Evolutionary conservation across 2,888 invertebrate genomes (phyloP).

Genomic region (Griposia aprilina): DNA sequence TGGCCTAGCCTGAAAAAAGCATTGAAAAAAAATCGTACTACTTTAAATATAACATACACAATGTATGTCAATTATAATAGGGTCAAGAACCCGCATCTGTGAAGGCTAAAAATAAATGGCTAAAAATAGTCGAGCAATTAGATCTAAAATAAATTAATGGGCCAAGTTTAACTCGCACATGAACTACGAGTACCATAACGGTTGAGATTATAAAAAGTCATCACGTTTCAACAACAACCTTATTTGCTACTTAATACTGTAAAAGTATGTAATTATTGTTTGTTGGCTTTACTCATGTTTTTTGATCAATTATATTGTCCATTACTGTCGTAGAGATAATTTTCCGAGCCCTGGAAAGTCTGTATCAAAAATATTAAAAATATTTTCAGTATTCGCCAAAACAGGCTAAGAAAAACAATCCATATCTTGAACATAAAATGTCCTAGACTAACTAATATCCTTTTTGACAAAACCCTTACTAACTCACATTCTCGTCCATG

Average conservation of each 20-base stretch:
- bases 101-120: constrained; percentile 41
- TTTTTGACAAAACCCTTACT: constrained; percentile 18
- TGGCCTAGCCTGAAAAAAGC: not conserved
- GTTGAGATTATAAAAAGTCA: constrained; percentile 14
- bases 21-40: not conserved
- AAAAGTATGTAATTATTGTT: not conserved
- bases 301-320: not conserved
- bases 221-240: constrained; percentile 4
- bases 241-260: not conserved
- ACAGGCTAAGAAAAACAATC: not conserved
- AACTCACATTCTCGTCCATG: constrained; percentile 14
- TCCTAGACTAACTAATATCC: constrained; percentile 15
- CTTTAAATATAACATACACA: constrained; percentile 6
- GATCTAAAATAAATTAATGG: constrained; percentile 37
- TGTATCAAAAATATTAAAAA: not conserved
- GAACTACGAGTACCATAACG: constrained; percentile 4
- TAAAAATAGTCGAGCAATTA: constrained; percentile 45
- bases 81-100: constrained; percentile 39
- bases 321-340: no score
- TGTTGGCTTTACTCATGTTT: not conserved
- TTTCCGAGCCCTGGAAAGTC: not conserved
- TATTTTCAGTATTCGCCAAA: not conserved
- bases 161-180: constrained; percentile 43
- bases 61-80: constrained; percentile 30
- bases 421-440: not conserved